These are phyloP conservation scores for Gymnoscopelus microlampas DNA, from an alignment of 2,797 vertebrate genomes.

Conservation along the genomic window DNA sequence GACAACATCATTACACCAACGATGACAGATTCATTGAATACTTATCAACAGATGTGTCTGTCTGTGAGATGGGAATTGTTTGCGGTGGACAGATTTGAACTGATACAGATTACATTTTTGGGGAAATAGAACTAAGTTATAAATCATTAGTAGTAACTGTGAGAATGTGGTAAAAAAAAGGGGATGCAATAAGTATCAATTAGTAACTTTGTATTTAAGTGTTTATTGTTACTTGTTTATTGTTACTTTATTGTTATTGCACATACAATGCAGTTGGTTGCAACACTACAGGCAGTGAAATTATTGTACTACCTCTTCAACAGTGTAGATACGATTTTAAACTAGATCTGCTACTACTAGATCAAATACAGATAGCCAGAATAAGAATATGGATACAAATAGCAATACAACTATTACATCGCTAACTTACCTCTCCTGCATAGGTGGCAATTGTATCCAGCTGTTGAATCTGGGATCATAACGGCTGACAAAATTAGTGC, in stretches of 20 bases:
- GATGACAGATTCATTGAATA: constrained; percentile 20
- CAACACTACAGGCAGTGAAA: background rate
- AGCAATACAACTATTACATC: background rate
- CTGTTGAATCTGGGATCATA: constrained; percentile 99
- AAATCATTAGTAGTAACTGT: background rate
- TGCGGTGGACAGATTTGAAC: no score
- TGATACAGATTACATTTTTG: no score
- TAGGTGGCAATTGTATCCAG: constrained; percentile 98
- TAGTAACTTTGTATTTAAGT: background rate
- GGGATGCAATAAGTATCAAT: background rate
- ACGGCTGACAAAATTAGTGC: constrained; percentile 98
- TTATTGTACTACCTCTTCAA: no score
- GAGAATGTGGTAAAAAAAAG: background rate
- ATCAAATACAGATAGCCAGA: no score
- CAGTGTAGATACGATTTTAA: no score
- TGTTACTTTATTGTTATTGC: no score
- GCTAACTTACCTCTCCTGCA: constrained; percentile 95
- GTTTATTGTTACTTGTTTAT: no score
- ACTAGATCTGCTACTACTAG: no score
- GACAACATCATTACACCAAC: constrained; percentile 61
- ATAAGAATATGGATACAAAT: no score
- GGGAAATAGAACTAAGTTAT: no score
- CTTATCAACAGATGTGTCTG: constrained; percentile 17
- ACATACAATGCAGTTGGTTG: background rate
- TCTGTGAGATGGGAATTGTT: constrained; percentile 8